A percentile compares a stretch with the other conserved stretches of the same genome.
These are phyloP conservation scores for Oenanthe melanoleuca DNA, from an alignment of 2,113 vertebrate species.

Conservation along the genomic window DNA sequence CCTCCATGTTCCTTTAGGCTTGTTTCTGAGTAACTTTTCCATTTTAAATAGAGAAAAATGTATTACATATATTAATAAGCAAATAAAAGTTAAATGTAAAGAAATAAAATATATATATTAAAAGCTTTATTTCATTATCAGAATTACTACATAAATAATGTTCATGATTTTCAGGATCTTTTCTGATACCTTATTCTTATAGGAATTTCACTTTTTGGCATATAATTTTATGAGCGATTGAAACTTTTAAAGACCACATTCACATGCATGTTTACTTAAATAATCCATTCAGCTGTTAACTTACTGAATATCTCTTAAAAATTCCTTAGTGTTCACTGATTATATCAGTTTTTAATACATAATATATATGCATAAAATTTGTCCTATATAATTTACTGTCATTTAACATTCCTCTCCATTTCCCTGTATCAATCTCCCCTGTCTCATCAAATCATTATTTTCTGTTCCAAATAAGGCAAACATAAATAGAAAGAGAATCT, in stretches of 20 bases:
- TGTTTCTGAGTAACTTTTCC: background rate
- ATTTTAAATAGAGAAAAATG: background rate
- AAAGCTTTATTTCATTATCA: background rate
- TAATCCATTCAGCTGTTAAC: background rate
- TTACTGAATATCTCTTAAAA: background rate
- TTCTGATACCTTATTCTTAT: background rate
- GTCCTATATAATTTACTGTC: background rate
- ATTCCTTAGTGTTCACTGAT: background rate
- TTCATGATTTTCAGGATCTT: background rate
- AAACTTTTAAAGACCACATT: background rate
- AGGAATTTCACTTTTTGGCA: background rate
- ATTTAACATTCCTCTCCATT: background rate
- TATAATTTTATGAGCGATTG: background rate
- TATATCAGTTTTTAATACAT: background rate
- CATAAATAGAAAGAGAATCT: background rate
- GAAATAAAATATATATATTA: background rate
- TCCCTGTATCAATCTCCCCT: background rate
- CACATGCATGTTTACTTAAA: background rate
- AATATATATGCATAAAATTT: background rate
- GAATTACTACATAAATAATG: background rate
- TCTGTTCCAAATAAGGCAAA: background rate
- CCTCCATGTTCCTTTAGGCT: background rate
- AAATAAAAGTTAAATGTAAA: background rate
- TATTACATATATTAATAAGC: background rate
- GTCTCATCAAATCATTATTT: background rate